A percentile compares a stretch with the other conserved stretches of the same genome.
Conservation (phyloP, 1,140 invertebrate genomes). For the Gryllus bimaculatus region DNA sequence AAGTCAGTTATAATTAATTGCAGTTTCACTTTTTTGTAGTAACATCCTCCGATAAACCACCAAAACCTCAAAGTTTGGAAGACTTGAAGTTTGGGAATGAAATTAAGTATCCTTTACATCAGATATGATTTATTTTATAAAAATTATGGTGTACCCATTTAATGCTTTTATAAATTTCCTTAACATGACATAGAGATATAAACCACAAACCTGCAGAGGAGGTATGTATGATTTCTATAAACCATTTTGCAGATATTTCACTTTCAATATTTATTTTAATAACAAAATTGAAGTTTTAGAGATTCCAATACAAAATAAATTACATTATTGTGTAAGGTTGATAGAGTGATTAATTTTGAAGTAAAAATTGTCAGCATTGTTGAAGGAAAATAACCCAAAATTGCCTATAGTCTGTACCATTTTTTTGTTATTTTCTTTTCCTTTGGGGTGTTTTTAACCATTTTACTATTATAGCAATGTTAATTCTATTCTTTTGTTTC, state of each 20-base stretch:
- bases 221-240: not conserved
- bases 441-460: no score
- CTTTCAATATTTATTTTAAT: slow-evolving; percentile 13
- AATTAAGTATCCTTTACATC: not conserved
- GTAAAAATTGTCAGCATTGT: no score
- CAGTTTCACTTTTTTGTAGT: not conserved
- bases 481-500: no score
- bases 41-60: not conserved
- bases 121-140: no score
- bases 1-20: no score
- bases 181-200: not conserved
- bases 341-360: no score
- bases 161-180: not conserved
- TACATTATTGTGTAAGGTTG: no score
- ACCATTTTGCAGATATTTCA: not conserved
- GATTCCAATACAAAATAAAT: not conserved
- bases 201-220: not conserved
- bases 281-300: slow-evolving; percentile 14
- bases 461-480: no score
- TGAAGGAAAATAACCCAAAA: no score
- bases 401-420: no score
- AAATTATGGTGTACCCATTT: no score
- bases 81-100: not conserved
- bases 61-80: not conserved
- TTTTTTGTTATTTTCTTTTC: no score